Evolutionary conservation across 2,888 invertebrate species (phyloP), one percentile per base, ranked within the genome.

Genomic region (Catocala fraxini): DNA sequence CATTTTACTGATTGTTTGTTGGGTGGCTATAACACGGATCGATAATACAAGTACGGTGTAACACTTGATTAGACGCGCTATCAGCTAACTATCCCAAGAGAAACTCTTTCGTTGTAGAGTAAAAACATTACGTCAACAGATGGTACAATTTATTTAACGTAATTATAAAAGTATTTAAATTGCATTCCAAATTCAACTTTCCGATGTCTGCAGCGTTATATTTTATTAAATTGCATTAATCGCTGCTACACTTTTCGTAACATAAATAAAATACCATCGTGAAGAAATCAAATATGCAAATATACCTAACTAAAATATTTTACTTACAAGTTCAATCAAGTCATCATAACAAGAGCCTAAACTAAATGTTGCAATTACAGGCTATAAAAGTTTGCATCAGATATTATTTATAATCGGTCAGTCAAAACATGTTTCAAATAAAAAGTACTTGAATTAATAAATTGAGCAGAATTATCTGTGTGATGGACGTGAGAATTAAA

Each of bases 401-500:
- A 51, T 7, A 62, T 67, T 63, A 70, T 77, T 74, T 77, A 74
- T 49, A 65, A 77, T 54, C 42, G 59, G 2, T 48, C 33, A 33
- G 52, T 68, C 71, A 60, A 77, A 74, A 71, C 75, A 74, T 33
- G 68, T 74, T 74, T 61, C 11, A 47, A 52, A 57, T 63, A 65
- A 57, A 76, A 68, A 62, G 1, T 52, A 51, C 68, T 45, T 66
- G 58, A 56, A 65, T 56, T 69, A 69, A 77, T 72, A 81, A 76
- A 75, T 82, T 75, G 71, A 68, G 58, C 56, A 55, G 68, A 79
- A 74, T 71, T 62, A 53, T 65, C 52, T 56, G 69, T 70, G 64
- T 74, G 80, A 82, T 75, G 59, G 74, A 77, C 82, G 73, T 83
- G 82, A 71, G 80, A 83, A 77, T 71, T 75, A 63, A 68, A 51